Percentiles rank a stretch among this genome's conserved stretches.
phyloP scores from a whole-genome alignment of 2,888 invertebrate species.

The Drosophila leonis region DNA sequence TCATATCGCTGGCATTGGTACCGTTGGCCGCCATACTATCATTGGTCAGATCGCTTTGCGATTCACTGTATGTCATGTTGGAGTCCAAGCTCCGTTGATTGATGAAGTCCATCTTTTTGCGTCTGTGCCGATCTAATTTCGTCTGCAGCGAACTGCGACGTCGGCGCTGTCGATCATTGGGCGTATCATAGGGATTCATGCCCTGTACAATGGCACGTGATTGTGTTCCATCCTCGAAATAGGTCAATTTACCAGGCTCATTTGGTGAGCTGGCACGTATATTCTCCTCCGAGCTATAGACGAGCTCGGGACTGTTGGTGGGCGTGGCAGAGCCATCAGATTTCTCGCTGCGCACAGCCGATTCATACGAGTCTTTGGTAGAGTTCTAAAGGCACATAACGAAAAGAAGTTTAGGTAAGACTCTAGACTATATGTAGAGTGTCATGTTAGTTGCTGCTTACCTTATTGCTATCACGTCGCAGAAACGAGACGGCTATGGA shows the following conservation, averaged over 20 bases:
- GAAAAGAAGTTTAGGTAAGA: not conserved
- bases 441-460: constrained; percentile 50
- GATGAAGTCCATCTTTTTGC: constrained; percentile 83
- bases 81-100: constrained; percentile 76
- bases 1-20: constrained; percentile 67
- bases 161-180: constrained; percentile 84
- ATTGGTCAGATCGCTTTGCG: constrained; percentile 72
- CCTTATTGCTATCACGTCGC: constrained; percentile 84
- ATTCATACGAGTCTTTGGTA: constrained; percentile 84
- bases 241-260: constrained; percentile 79
- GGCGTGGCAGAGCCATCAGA: constrained; percentile 82
- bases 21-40: constrained; percentile 66
- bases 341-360: constrained; percentile 84
- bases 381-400: constrained; percentile 65
- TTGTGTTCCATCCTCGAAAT: constrained; percentile 82
- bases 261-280: constrained; percentile 83
- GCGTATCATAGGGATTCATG: constrained; percentile 69
- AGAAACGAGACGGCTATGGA: constrained; percentile 85
- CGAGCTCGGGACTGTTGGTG: constrained; percentile 78
- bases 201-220: constrained; percentile 73
- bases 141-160: constrained; percentile 85
- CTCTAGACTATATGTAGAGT: not conserved
- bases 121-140: constrained; percentile 84
- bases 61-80: constrained; percentile 60
- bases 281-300: constrained; percentile 82